phyloP scores from a whole-genome alignment of 2,113 vertebrate genomes.

The Suncus etruscus region DNA sequence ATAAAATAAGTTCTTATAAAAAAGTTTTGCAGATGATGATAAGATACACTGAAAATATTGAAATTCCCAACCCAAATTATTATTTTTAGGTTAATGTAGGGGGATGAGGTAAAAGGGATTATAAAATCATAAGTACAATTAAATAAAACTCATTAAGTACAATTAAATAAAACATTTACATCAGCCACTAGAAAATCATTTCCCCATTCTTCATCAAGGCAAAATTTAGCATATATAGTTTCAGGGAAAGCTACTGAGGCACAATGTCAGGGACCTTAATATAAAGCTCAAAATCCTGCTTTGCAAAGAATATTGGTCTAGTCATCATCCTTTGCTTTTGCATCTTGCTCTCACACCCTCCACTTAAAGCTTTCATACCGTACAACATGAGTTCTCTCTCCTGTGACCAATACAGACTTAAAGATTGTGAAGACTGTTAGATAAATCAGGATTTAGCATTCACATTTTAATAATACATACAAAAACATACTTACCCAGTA shows the following conservation, averaged over 20 bases:
- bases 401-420: slow-evolving; percentile 72
- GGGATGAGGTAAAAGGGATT: slow-evolving; percentile 77
- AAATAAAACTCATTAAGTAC: slow-evolving; percentile 78
- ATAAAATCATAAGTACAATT: slow-evolving; percentile 79
- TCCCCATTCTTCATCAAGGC: slow-evolving; percentile 38
- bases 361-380: slow-evolving; percentile 50
- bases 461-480: slow-evolving; percentile 88
- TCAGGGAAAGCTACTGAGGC: slow-evolving; percentile 66
- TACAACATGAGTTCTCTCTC: slow-evolving; percentile 51
- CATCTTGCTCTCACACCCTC: slow-evolving; percentile 18
- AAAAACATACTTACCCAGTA: slow-evolving; percentile 86
- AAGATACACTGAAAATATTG: slow-evolving; percentile 75
- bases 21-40: slow-evolving; percentile 66
- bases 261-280: slow-evolving; percentile 69
- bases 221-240: slow-evolving; percentile 67
- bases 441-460: slow-evolving; percentile 84
- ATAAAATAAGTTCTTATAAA: background rate
- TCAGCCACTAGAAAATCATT: slow-evolving; percentile 80
- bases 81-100: slow-evolving; percentile 79
- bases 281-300: slow-evolving; percentile 49
- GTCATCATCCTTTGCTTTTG: accelerated
- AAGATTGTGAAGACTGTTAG: slow-evolving; percentile 83
- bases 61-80: slow-evolving; percentile 73
- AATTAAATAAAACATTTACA: slow-evolving; percentile 81
- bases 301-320: slow-evolving; percentile 20